A percentile compares a stretch with the other conserved stretches of the same genome.
Conservation (phyloP, 2,113 vertebrate genomes). For the Chiloscyllium plagiosum region DNA sequence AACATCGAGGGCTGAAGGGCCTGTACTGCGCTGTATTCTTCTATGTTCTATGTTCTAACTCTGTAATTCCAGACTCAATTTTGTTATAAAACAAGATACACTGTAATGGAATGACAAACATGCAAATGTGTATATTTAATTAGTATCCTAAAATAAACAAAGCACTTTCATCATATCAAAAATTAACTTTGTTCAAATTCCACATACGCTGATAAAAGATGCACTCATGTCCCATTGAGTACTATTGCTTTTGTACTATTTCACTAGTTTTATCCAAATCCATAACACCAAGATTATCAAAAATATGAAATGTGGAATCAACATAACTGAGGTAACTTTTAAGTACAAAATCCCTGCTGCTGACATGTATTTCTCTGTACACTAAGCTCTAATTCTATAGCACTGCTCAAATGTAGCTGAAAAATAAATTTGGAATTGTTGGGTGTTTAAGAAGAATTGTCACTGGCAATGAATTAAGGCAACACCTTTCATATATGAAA, state of each 20-base stretch:
- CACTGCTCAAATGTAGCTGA: not conserved
- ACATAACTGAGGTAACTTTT: not conserved
- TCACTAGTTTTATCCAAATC: not conserved
- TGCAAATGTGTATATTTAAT: not conserved
- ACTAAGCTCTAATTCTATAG: not conserved
- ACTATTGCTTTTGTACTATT: not conserved
- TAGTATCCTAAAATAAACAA: not conserved
- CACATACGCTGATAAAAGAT: not conserved
- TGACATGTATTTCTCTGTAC: not conserved
- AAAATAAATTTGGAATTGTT: not conserved
- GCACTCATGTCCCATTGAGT: not conserved
- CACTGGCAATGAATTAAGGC: not conserved
- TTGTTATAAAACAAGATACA: not conserved
- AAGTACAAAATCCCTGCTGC: not conserved
- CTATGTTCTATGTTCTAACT: no score
- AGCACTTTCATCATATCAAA: not conserved
- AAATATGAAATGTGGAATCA: not conserved
- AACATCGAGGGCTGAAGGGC: no score
- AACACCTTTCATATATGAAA: not conserved
- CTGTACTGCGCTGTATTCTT: no score
- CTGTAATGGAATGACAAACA: not conserved
- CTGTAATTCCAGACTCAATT: not conserved
- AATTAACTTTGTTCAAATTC: not conserved
- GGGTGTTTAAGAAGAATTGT: not conserved
- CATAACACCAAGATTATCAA: not conserved